Evolutionary conservation across 2,888 invertebrate genomes (phyloP), one percentile per base, ranked within the genome.

Genomic region (Heteropelma amictum): DNA sequence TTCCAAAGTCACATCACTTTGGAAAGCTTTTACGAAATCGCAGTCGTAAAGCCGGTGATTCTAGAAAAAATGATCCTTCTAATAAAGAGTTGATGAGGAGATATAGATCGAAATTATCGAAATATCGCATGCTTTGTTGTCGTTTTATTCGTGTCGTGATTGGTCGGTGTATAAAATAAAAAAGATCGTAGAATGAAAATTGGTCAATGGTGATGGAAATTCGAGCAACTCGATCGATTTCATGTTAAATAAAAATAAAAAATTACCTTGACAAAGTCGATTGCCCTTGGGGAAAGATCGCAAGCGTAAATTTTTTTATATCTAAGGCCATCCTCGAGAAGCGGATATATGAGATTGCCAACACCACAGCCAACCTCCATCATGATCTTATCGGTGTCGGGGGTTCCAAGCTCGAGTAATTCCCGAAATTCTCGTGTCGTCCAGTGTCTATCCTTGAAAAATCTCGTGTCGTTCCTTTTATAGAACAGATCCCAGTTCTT

Each of bases 401-500:
- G 89, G 53, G 90, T 90, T 26, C 81, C 82, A 83, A 94, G 92
- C 63, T 92, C 92, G 69, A 94, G 90, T 12, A 98, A 90, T 86
- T 97, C 97, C 81, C 93, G 90, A 90, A 99, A 98, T 91, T 99
- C 99, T 85, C 97, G 92, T 74, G 95, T 95, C 0, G 98, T 98
- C 99, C 99, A 99, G 87, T 97, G 97, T 12, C 98, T 92, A 89
- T 98, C 97, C 89, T 96, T 96, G 86, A 98, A 99, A 89, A 99
- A 98, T 82, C 95, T 93, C 0, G 94, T 96, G 82, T 96, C 95
- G 86, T 99, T 98, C 72, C 98, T 91, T 89, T 98, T 98, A 88
- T 98, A 99, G 89, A 99, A 99, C 61, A 97, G 90, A 89, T 98
- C 98, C 98, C 98, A 99, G 86, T 98, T 93, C 75, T 95, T 95